A percentile compares a stretch with the other conserved stretches of the same genome.
These are phyloP conservation scores for Eurystomus gularis DNA, from an alignment of 2,113 vertebrate species.

Conservation along the genomic window DNA sequence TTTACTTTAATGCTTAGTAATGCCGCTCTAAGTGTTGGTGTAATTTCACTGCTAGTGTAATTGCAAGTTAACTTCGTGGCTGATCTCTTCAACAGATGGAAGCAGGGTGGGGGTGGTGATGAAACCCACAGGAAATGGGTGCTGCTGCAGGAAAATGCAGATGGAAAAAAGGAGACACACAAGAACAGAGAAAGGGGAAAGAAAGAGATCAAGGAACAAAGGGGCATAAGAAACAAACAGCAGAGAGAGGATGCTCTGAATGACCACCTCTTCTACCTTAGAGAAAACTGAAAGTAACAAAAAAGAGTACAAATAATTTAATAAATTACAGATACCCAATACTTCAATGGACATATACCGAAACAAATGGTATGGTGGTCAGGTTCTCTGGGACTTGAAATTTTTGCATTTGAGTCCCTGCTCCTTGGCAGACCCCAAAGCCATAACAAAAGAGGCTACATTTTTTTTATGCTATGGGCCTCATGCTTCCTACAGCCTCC, in stretches of 20 bases:
- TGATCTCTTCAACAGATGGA: conserved; percentile 71
- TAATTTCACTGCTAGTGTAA: conserved; percentile 49
- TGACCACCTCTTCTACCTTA: neutral
- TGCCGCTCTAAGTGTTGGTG: conserved; percentile 6
- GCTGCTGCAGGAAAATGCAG: conserved; percentile 59
- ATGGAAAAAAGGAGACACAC: conserved; percentile 53
- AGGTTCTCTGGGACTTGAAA: neutral
- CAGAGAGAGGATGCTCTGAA: neutral
- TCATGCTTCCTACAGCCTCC: neutral
- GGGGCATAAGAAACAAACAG: neutral
- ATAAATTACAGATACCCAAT: neutral
- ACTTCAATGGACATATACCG: neutral
- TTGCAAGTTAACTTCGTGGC: conserved; percentile 48
- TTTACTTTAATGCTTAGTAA: neutral
- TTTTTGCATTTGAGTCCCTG: neutral
- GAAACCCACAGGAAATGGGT: conserved; percentile 70
- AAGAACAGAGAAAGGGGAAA: conserved; percentile 39
- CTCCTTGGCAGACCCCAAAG: neutral
- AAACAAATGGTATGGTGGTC: neutral
- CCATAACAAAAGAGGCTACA: neutral
- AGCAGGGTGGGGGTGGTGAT: conserved; percentile 63
- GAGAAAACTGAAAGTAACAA: neutral
- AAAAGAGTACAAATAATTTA: neutral
- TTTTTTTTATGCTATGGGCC: neutral
- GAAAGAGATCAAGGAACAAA: neutral